Percentiles rank a stretch among this genome's conserved stretches.
Evolutionary conservation across 2,888 invertebrate species (phyloP).

Genomic region (Tiliacea citrago): DNA sequence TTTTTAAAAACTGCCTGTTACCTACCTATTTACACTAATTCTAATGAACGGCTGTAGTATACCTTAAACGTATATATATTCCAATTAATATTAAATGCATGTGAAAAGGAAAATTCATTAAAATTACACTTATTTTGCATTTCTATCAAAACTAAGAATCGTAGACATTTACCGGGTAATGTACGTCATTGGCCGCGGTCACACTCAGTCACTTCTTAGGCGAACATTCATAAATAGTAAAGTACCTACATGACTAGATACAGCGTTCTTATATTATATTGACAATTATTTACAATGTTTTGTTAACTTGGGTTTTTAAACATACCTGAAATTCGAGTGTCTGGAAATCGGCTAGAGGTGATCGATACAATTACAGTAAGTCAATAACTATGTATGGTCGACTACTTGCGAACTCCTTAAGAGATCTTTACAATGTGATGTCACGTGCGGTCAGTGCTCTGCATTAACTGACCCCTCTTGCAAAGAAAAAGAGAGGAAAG

Average conservation of each 20-base stretch:
- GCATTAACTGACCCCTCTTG: no score
- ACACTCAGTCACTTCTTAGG: conserved; percentile 42
- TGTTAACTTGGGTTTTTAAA: conserved; percentile 7
- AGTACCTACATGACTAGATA: conserved; percentile 49
- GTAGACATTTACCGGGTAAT: conserved; percentile 9
- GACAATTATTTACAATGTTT: conserved; percentile 59
- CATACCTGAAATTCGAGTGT: neutral
- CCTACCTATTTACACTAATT: neutral
- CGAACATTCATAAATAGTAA: conserved; percentile 43
- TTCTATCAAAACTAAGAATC: conserved; percentile 3
- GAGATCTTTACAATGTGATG: neutral
- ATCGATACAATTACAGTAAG: neutral
- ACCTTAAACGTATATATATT: neutral
- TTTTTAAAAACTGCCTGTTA: no score
- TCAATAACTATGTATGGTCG: neutral
- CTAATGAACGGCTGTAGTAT: neutral
- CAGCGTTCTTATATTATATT: conserved; percentile 43
- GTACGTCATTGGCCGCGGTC: conserved; percentile 47
- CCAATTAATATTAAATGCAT: neutral
- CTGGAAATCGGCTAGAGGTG: neutral
- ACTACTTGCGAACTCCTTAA: neutral
- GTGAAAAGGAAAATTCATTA: neutral
- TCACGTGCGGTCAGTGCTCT: no score
- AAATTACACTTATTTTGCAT: neutral
- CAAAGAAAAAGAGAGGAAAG: no score